phyloP scores from a whole-genome alignment of 1,140 invertebrate genomes.

The Paraescarpia echinospica region DNA sequence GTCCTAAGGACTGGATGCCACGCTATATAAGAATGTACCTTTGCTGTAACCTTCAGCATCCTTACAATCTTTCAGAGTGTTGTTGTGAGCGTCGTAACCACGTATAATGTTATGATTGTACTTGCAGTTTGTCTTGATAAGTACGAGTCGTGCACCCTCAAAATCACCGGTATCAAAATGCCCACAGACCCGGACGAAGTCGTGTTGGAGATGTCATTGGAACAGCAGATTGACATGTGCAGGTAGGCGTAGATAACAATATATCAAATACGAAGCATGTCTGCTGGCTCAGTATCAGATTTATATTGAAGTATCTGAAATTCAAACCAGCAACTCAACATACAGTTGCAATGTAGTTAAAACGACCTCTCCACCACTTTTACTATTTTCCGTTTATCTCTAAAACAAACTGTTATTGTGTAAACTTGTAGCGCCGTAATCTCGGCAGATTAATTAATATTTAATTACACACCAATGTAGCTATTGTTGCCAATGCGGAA shows the following conservation, averaged over 20 bases:
- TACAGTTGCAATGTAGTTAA: too few relatives aligned
- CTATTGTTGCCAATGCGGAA: not conserved
- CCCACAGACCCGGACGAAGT: not conserved
- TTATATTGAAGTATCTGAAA: too few relatives aligned
- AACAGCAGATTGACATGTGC: not conserved
- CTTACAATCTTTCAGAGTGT: not conserved
- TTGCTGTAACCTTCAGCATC: too few relatives aligned
- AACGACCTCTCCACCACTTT: too few relatives aligned
- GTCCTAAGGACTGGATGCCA: too few relatives aligned
- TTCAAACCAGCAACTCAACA: too few relatives aligned
- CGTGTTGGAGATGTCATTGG: not conserved
- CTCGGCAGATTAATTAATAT: not conserved
- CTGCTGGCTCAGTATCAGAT: not conserved
- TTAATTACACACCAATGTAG: not conserved
- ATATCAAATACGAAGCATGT: not conserved
- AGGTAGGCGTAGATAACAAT: not conserved
- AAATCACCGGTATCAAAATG: not conserved
- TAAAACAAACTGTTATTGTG: too few relatives aligned
- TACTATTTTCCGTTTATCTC: too few relatives aligned
- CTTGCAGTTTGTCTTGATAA: not conserved
- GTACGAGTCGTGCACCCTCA: not conserved
- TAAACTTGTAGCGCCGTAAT: not conserved
- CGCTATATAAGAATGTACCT: too few relatives aligned
- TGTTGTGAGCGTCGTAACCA: not conserved
- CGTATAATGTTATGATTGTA: not conserved